Evolutionary conservation across 2,888 invertebrate genomes (phyloP), one percentile per base, ranked within the genome.

Genomic region (Torymus aiolomorphi): DNA sequence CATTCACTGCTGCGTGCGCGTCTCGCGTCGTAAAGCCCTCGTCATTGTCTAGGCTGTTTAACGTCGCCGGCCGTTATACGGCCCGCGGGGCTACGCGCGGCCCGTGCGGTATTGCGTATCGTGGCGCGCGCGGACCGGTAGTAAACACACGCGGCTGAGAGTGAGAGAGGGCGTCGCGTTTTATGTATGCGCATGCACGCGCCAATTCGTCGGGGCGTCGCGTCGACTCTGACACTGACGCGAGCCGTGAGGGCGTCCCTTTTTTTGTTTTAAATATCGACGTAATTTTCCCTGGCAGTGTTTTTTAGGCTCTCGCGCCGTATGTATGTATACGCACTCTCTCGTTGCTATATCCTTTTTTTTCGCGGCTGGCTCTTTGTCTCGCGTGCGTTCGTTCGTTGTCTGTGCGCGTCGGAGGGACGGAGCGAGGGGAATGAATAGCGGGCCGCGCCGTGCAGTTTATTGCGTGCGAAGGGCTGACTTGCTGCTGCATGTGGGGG

Each of bases 41-140:
- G 83, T 84, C 83, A 86, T 86, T 87, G 85, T 86, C 85, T 82
- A 83, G 83, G 82, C 83, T 63, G 76, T 31, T 76, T 61, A 59
- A 63, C 62, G 56, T 14, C 49, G 49, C 49, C 52, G 67, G 24
- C 63, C 56, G 70, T 63, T 71, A 63, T 24, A 57, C 51, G 0
- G 42, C 0, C 20, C 12, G 65, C 12, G 65, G 14, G 18, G 24
- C 49, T 18, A 31, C 54, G 52, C 13, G 54, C 24, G 14, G 20
- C 18, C 12, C 65, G 16, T 16, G n/a, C n/a, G 42, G 42, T 42
- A 42, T 42, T 70, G 18, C 57, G 57, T 51, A 71, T 14, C 56
- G 51, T 52, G 49, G 16, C 0, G 57, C 13, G 24, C 24, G 42
- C 42, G 42, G 59, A 49, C 56, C 20, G 49, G 49, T 24, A 49